These are phyloP conservation scores for Portevinia maculata DNA, from an alignment of 2,888 invertebrate genomes.

Conservation along the genomic window DNA sequence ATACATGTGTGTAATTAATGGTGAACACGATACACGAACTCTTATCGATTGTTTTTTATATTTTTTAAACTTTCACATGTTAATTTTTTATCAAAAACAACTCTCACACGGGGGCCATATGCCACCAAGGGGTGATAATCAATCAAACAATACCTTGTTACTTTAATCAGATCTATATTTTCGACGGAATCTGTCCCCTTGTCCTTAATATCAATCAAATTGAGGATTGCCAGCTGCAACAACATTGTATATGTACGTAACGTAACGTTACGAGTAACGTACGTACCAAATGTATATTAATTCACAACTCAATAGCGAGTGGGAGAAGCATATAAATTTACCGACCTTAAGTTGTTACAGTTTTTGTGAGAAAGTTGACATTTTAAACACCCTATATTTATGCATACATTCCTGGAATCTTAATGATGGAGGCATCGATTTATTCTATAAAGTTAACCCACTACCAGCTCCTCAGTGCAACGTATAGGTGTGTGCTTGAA, in stretches of 20 bases:
- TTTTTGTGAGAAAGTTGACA: neutral
- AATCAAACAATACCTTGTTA: too few species aligned
- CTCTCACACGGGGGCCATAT: neutral
- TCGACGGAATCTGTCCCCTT: too few species aligned
- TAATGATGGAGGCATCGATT: constrained; percentile 48
- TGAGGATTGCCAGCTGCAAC: too few species aligned
- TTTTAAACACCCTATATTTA: constrained; percentile 14
- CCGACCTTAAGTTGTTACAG: too few species aligned
- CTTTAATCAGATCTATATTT: too few species aligned
- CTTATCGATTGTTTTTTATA: constrained; percentile 43
- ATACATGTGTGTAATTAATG: constrained; percentile 50
- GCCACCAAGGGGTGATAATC: too few species aligned
- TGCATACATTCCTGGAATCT: neutral
- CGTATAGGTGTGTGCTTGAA: constrained; percentile 32
- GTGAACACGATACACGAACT: constrained; percentile 44
- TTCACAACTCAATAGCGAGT: too few species aligned
- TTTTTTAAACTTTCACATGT: constrained; percentile 50
- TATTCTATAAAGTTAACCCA: constrained; percentile 29
- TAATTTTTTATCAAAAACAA: constrained; percentile 38
- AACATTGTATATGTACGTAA: too few species aligned
- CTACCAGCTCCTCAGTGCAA: constrained; percentile 23
- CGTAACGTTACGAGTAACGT: too few species aligned
- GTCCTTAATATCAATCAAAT: too few species aligned
- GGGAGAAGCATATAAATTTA: too few species aligned
- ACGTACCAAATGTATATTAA: too few species aligned